Conservation (phyloP, 2,113 vertebrate genomes). For the Callaeas wilsoni region DNA sequence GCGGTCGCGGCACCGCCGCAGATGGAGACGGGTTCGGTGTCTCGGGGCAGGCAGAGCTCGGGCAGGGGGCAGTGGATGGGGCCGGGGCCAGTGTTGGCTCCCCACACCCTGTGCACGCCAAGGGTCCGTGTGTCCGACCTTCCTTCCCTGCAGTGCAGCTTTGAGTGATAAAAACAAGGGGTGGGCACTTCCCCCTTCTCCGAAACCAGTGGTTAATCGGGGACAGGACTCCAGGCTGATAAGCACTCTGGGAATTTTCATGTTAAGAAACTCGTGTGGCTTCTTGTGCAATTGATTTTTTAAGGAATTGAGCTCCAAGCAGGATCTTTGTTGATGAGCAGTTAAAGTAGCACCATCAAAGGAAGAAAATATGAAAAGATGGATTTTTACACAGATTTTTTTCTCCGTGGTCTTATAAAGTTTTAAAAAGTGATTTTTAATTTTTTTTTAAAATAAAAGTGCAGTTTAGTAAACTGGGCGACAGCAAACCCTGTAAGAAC, state of each 20-base stretch:
- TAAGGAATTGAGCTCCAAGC: neutral
- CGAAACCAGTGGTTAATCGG: rapidly evolving
- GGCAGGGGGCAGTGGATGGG: too few species aligned
- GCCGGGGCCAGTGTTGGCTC: rapidly evolving
- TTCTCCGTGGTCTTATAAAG: neutral
- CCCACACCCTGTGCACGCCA: neutral
- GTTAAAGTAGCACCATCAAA: neutral
- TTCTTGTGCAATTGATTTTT: neutral
- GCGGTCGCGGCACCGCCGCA: too few species aligned
- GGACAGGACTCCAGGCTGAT: neutral
- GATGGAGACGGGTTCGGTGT: neutral
- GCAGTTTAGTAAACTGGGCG: neutral
- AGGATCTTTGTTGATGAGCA: neutral
- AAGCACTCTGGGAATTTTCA: neutral
- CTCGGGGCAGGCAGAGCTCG: neutral
- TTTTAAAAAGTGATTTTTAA: neutral
- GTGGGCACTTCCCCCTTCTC: neutral
- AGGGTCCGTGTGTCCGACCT: rapidly evolving
- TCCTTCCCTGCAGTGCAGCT: neutral
- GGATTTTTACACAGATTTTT: neutral
- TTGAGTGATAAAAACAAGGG: neutral
- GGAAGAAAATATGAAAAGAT: neutral
- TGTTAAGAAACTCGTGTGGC: neutral
- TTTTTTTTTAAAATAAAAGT: neutral
- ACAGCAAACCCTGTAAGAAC: neutral